A percentile compares a stretch with the other conserved stretches of the same genome.
phyloP scores from a whole-genome alignment of 1,140 invertebrate genomes.

The Aphidius gifuensis region DNA sequence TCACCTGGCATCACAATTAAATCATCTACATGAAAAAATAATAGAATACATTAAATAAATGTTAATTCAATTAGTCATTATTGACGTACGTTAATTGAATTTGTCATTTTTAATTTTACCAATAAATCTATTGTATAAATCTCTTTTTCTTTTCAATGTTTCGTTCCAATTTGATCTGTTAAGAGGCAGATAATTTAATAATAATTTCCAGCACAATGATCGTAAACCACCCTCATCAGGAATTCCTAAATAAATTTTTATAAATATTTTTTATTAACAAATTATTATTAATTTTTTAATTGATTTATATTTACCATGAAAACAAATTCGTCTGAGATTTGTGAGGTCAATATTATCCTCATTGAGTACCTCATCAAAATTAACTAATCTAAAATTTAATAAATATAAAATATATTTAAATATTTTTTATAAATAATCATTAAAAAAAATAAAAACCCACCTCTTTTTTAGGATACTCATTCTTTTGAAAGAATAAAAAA shows the following conservation, averaged over 20 bases:
- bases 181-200: constrained; percentile 78
- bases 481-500: neutral
- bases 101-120: constrained; percentile 53
- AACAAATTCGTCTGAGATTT: constrained; percentile 66
- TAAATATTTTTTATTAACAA: neutral
- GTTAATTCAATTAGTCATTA: neutral
- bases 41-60: constrained; percentile 7
- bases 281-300: constrained; percentile 17
- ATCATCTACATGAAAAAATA: constrained; percentile 60
- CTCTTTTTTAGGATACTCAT: constrained; percentile 22
- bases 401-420: neutral
- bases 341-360: constrained; percentile 67
- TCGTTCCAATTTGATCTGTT: constrained; percentile 64
- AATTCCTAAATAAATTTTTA: constrained; percentile 60
- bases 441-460: constrained; percentile 3
- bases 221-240: constrained; percentile 77
- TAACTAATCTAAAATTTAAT: constrained; percentile 64
- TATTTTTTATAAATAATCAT: neutral
- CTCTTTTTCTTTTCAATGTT: constrained; percentile 67
- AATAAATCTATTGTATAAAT: constrained; percentile 81
- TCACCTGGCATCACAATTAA: constrained; percentile 76
- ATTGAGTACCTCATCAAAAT: constrained; percentile 67
- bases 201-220: constrained; percentile 76
- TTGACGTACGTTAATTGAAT: neutral
- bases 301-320: constrained; percentile 63